Evolutionary conservation across 2,888 invertebrate genomes (phyloP).

Genomic region (Caenorhabditis becei): DNA sequence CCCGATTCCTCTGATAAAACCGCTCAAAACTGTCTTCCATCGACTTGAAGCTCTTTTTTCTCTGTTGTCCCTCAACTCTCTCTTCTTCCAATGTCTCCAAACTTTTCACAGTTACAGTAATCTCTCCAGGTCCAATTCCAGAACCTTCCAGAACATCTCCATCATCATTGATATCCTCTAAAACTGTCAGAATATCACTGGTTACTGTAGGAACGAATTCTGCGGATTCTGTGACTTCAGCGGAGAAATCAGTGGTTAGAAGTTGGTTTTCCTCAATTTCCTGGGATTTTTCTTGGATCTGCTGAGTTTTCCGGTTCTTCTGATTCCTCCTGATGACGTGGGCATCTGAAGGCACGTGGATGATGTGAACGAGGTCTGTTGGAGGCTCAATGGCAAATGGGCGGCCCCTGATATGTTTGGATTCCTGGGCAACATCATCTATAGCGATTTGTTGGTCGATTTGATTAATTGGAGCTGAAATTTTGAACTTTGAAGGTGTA

Average conservation of each 20-base stretch:
- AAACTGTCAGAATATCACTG: constrained; percentile 29
- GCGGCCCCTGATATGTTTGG: constrained; percentile 46
- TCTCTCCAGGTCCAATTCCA: neutral
- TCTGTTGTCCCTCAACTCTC: constrained; percentile 23
- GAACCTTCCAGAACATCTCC: constrained; percentile 1
- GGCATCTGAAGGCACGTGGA: constrained; percentile 29
- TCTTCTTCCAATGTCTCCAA: neutral
- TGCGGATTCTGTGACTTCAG: neutral
- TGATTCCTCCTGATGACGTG: neutral
- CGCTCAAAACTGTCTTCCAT: constrained; percentile 41
- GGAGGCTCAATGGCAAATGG: constrained; percentile 51
- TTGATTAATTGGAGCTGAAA: constrained; percentile 25
- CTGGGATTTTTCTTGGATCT: too few species aligned
- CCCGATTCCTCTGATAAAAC: constrained; percentile 36
- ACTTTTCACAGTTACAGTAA: neutral
- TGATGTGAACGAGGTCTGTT: constrained; percentile 43
- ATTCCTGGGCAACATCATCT: constrained; percentile 48
- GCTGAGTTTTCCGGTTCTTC: neutral
- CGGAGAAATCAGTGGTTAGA: constrained; percentile 21
- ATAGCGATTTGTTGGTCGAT: constrained; percentile 49
- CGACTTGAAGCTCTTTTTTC: constrained; percentile 25
- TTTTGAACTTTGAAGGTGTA: neutral
- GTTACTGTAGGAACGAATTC: constrained; percentile 35
- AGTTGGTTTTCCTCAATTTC: constrained; percentile 42
- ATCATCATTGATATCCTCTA: constrained; percentile 25